Base-by-base conservation (phyloP, 1,140 invertebrate species). In the Plectrocnemia conspersa region DNA sequence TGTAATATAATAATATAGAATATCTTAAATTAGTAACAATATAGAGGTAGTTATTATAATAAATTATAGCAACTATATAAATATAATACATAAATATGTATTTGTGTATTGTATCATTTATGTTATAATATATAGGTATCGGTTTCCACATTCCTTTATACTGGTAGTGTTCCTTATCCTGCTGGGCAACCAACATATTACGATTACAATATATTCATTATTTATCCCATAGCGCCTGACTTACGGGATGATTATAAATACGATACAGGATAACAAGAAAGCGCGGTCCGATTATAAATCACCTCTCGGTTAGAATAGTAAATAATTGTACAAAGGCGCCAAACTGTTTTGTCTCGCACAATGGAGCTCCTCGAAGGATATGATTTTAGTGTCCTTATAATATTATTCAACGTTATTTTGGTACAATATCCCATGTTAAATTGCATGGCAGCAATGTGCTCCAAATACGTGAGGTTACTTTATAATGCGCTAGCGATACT, bases 151-250 rank as follows among this genome's bases (percentile, higher is more conserved):
- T n/a, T n/a, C n/a, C n/a, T n/a, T n/a, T n/a, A n/a, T n/a, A n/a
- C n/a, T n/a, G n/a, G n/a, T n/a, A n/a, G n/a, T n/a, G n/a, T 33
- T 9, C 29, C 2, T 18, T 11, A 21, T 33, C 45, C 45, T 32
- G 45, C 45, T 47, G 45, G 21, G 45, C 15, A 18, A 7, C 45
- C 45, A 47, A 47, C 45, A 33, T 47, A 47, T 47, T 47, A 47
- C 45, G 45, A 47, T 47, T 47, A 47, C 45, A 47, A 47, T 47
- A 47, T 47, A 47, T 47, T 47, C 45, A 47, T 50, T 35, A 50
- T 50, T 50, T 50, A 50, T 50, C 47, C 33, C 22, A 32, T 11
- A 24, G 19, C 9, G 3, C n/a, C 45, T 2, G n/a, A 46, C 44
- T 7, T 19, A 25, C 33, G 21, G 11, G 33, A 5, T 18, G 5